phyloP scores from a whole-genome alignment of 64 coral and sea anemone genomes.

The Acropora yongei region DNA sequence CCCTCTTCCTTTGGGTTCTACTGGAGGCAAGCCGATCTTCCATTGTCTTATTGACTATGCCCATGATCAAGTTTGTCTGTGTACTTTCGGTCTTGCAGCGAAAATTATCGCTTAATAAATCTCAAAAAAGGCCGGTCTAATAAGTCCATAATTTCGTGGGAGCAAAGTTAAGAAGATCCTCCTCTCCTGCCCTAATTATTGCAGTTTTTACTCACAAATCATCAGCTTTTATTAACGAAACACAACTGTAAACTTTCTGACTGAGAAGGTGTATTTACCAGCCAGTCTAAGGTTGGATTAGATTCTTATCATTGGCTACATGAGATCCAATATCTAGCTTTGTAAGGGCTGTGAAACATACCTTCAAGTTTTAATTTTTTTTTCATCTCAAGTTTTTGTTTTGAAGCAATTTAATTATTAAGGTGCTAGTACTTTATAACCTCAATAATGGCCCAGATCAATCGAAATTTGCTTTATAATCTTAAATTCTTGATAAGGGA shows the following conservation, averaged over 20 bases:
- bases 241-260: too few species aligned
- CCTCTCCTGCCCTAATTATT: too few species aligned
- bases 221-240: too few species aligned
- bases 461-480: too few species aligned
- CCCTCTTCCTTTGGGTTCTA: slow-evolving; percentile 1
- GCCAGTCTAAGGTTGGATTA: not conserved
- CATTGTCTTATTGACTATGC: not conserved
- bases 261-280: not conserved
- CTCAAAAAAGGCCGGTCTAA: not conserved
- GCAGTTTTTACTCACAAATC: too few species aligned
- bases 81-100: not conserved
- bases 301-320: not conserved
- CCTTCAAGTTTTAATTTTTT: too few species aligned
- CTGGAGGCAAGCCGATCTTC: not conserved
- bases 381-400: too few species aligned
- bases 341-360: too few species aligned
- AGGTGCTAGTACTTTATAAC: too few species aligned
- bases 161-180: not conserved
- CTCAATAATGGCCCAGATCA: too few species aligned
- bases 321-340: not conserved
- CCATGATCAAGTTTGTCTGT: not conserved
- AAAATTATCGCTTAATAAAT: not conserved
- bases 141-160: not conserved
- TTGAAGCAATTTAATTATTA: too few species aligned
- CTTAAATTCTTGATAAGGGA: too few species aligned